A percentile compares a stretch with the other conserved stretches of the same genome.
phyloP scores from a whole-genome alignment of 2,797 vertebrate genomes.

The Halcyon smyrnensis region DNA sequence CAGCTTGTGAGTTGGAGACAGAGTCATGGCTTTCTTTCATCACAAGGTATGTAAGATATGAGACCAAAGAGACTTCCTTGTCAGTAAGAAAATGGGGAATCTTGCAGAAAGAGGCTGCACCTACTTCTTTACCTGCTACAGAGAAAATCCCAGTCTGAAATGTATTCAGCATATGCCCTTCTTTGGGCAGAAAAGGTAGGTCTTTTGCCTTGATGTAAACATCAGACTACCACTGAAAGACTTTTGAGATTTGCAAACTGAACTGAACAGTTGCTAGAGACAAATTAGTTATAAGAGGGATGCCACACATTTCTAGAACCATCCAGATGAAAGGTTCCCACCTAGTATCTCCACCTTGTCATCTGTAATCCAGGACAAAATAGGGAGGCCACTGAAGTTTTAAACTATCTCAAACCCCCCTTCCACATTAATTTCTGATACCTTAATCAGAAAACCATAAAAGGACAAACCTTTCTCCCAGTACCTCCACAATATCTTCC shows the following conservation, averaged over 20 bases:
- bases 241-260: background rate
- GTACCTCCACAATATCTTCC: fast-evolving
- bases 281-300: background rate
- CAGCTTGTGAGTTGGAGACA: background rate
- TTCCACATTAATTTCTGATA: background rate
- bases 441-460: background rate
- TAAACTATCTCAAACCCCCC: background rate
- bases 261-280: background rate
- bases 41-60: background rate
- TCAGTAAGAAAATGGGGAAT: background rate
- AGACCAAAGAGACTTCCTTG: background rate
- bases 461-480: background rate
- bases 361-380: background rate
- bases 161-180: background rate
- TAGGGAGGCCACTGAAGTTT: background rate
- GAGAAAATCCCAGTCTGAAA: background rate
- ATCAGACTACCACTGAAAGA: background rate
- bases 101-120: background rate
- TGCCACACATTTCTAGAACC: background rate
- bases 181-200: background rate
- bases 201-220: background rate
- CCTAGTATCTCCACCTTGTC: background rate
- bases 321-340: background rate
- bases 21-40: background rate
- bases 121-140: background rate